These are phyloP conservation scores for Anthopleura sola DNA, from an alignment of 64 coral and sea anemone genomes.

Conservation along the genomic window DNA sequence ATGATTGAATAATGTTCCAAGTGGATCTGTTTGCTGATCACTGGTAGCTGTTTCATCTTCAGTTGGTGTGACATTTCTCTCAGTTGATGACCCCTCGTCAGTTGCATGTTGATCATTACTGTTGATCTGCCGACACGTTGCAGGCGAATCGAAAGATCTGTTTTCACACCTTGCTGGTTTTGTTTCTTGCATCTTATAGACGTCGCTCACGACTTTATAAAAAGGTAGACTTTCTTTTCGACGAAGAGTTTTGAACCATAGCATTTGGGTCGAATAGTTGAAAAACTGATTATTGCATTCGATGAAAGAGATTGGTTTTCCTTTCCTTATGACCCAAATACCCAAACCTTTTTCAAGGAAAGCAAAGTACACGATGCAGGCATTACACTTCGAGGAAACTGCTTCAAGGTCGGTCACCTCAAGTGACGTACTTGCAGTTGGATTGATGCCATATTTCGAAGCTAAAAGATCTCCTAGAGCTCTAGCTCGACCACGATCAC, in stretches of 20 bases:
- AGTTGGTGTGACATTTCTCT: not conserved
- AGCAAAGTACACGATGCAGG: not conserved
- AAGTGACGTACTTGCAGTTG: not conserved
- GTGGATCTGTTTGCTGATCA: not conserved
- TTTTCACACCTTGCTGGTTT: not conserved
- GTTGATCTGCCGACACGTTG: not conserved
- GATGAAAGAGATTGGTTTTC: not conserved
- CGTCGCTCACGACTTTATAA: not conserved
- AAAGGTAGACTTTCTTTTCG: not conserved
- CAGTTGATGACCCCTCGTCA: not conserved
- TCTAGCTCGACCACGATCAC: not conserved
- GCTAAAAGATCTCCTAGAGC: not conserved
- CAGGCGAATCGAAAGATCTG: not conserved
- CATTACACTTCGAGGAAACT: not conserved
- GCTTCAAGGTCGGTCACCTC: not conserved
- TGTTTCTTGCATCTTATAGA: not conserved
- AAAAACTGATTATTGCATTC: not conserved
- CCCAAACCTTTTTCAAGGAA: not conserved
- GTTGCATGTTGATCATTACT: not conserved
- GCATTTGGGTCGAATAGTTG: not conserved
- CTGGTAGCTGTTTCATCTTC: not conserved
- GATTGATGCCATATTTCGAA: not conserved
- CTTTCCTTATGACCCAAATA: not conserved
- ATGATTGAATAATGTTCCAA: not conserved
- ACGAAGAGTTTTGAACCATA: not conserved